Evolutionary conservation across 2,888 invertebrate species (phyloP).

Genomic region (Lochmaea crataegi): DNA sequence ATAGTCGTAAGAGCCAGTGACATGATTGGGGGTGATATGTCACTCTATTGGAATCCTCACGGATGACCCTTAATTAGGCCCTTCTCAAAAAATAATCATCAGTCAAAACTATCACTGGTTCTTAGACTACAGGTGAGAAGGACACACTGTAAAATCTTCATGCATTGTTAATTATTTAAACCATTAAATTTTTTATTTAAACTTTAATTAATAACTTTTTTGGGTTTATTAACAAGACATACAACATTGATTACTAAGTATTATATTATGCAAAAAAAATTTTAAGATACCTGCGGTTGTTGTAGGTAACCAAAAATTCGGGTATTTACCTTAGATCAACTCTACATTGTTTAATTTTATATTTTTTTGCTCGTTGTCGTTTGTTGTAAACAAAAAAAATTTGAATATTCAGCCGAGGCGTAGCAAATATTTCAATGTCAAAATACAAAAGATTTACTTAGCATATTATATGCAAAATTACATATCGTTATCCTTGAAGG

Average conservation of each 20-base stretch:
- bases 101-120: too few species aligned
- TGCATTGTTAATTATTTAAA: too few species aligned
- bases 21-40: too few species aligned
- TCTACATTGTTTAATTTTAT: not conserved
- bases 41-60: too few species aligned
- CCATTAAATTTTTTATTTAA: too few species aligned
- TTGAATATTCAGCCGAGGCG: not conserved
- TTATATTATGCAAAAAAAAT: not conserved
- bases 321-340: not conserved
- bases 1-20: too few species aligned
- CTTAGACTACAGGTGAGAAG: too few species aligned
- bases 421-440: slow-evolving; percentile 12
- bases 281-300: not conserved
- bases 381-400: not conserved
- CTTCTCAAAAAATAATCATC: too few species aligned
- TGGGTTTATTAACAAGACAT: too few species aligned
- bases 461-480: not conserved
- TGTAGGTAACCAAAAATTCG: not conserved
- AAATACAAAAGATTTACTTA: not conserved
- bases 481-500: not conserved
- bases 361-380: not conserved
- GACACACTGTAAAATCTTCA: too few species aligned
- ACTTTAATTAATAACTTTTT: too few species aligned
- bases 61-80: too few species aligned
- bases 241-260: not conserved